Base-by-base conservation (phyloP, 2,113 vertebrate genomes). In the Numida meleagris region DNA sequence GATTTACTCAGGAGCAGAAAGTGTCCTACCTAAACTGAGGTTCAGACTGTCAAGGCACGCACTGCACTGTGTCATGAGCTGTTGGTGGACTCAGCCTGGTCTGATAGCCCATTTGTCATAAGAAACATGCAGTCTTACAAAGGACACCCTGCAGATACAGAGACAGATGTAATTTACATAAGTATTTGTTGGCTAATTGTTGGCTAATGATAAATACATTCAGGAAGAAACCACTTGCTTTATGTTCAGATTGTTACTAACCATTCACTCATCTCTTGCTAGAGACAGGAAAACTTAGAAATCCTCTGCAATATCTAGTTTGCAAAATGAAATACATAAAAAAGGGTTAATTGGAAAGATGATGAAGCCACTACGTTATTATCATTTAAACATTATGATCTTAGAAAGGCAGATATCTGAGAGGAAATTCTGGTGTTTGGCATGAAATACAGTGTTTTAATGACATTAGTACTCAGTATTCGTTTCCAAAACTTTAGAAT, bases 311-410 rank as follows among this genome's bases (percentile, higher is more conserved):
- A 33, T 84, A 75, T 91, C 55, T 77, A 58, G 61, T 29, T 70
- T 86, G 34, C 45, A 91, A 90, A 96, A 85, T 83, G 89, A 88
- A 96, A 82, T 83, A 90, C 77, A 84, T 88, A 42, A 73, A 57
- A 57, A 88, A 17, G 14, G 3, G 6, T 93, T 95, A 83, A 76
- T 53, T 89, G 59, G 86, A 95, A 95, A 96, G 25, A 33, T 12
- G 16, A 73, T 34, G 34, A 20, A 29, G 20, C n/a, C 86, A 23
- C 7, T 86, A 38, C 40, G 57, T 65, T 82, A 29, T 2, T 65
- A 51, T 93, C 66, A 88, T 21, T 94, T 93, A 95, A 90, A 42
- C 75, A 66, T 71, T 78, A 42, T 38, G 38, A 89, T 68, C 71
- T 55, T 50, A 87, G 83, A 95, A 85, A 92, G 31, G 25, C 43